These are phyloP conservation scores for Parapsyche elsis DNA, from an alignment of 1,140 invertebrate genomes.

Conservation along the genomic window DNA sequence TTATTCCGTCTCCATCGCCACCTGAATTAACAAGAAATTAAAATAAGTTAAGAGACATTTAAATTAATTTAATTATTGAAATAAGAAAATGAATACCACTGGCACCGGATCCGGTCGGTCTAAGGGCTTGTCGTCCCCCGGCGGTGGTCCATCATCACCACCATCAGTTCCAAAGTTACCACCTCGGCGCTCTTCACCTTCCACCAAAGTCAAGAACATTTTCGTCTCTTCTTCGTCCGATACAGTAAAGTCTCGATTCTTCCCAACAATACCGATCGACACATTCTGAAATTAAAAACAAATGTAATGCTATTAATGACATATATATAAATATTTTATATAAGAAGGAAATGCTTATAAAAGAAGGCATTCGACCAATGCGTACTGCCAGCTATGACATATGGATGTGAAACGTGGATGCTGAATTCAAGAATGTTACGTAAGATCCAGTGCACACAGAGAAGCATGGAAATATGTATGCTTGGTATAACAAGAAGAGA, in stretches of 20 bases:
- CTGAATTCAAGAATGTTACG: too few relatives aligned
- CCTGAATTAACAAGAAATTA: constrained; percentile 54
- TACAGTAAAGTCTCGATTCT: constrained; percentile 82
- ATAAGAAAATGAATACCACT: constrained; percentile 32
- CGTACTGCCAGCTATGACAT: too few relatives aligned
- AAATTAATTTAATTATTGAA: neutral
- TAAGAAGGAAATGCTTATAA: too few relatives aligned
- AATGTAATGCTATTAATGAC: neutral
- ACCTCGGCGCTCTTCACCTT: constrained; percentile 78
- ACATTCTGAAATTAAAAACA: constrained; percentile 76
- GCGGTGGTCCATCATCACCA: neutral
- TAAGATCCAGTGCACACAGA: too few relatives aligned
- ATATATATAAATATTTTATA: neutral
- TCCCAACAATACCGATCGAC: constrained; percentile 90
- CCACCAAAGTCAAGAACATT: constrained; percentile 76
- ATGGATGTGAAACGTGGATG: too few relatives aligned
- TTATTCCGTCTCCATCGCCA: constrained; percentile 66
- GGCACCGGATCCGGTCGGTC: constrained; percentile 43
- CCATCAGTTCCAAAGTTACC: constrained; percentile 58
- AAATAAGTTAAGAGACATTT: neutral
- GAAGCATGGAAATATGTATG: too few relatives aligned
- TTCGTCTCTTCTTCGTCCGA: constrained; percentile 81
- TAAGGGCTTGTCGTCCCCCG: constrained; percentile 38
- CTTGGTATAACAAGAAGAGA: too few relatives aligned
- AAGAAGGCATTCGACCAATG: too few relatives aligned